phyloP scores from a whole-genome alignment of 2,888 invertebrate genomes.

The Ormyrus thymus region DNA sequence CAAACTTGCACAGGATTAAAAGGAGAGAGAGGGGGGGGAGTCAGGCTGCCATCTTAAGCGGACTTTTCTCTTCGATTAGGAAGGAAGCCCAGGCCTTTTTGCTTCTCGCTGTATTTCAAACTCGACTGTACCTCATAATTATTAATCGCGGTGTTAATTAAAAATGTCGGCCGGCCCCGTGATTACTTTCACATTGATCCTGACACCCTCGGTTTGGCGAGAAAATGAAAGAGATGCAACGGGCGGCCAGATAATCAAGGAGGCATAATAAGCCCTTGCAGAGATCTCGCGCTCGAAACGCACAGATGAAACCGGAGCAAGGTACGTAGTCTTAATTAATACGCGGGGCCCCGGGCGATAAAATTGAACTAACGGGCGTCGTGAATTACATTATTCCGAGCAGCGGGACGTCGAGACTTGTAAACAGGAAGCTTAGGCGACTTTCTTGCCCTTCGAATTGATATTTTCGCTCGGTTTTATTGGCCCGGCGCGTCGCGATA shows the following conservation, averaged over 20 bases:
- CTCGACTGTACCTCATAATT: slow-evolving; percentile 23
- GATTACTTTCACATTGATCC: slow-evolving; percentile 41
- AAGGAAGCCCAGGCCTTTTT: neutral
- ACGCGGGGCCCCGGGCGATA: neutral
- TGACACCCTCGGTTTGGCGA: slow-evolving; percentile 21
- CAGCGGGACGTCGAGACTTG: neutral
- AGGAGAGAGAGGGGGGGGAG: neutral
- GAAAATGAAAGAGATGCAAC: slow-evolving; percentile 7
- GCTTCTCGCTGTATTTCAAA: slow-evolving; percentile 5
- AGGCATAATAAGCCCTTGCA: slow-evolving; percentile 46
- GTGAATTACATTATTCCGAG: slow-evolving; percentile 50
- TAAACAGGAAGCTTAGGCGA: neutral
- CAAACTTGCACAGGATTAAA: slow-evolving; percentile 46
- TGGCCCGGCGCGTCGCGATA: too few relatives aligned
- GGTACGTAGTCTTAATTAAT: slow-evolving; percentile 49
- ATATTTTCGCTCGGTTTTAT: too few relatives aligned
- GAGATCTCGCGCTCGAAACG: slow-evolving; percentile 35
- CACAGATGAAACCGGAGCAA: slow-evolving; percentile 30
- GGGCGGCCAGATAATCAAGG: slow-evolving; percentile 29
- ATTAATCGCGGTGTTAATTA: slow-evolving; percentile 42
- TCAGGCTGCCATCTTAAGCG: slow-evolving; percentile 17
- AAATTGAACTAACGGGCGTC: slow-evolving; percentile 45
- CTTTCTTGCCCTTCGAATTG: too few relatives aligned
- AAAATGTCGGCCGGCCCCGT: slow-evolving; percentile 26
- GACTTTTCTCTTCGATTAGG: slow-evolving; percentile 39